Conservation (phyloP, 1,140 invertebrate species). For the Lasioglossum albipes region DNA sequence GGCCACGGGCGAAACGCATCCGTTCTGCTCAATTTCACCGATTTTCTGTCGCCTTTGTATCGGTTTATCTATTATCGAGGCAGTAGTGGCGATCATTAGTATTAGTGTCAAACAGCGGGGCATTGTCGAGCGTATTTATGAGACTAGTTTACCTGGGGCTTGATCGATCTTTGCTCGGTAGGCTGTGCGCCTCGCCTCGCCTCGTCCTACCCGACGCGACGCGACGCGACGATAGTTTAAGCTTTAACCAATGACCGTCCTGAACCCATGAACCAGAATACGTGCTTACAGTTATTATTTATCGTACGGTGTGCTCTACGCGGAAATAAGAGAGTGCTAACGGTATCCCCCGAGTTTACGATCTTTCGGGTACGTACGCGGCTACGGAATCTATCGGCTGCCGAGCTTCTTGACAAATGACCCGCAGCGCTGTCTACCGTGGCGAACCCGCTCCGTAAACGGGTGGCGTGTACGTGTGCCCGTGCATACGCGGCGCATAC, state of each 20-base stretch:
- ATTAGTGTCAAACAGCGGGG: slow-evolving; percentile 68
- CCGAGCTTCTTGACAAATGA: slow-evolving; percentile 57
- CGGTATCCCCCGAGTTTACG: slow-evolving; percentile 59
- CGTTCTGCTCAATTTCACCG: slow-evolving; percentile 76
- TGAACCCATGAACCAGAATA: slow-evolving; percentile 41
- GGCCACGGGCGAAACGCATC: slow-evolving; percentile 55
- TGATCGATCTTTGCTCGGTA: neutral
- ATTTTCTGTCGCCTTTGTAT: slow-evolving; percentile 70
- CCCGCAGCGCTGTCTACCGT: slow-evolving; percentile 52
- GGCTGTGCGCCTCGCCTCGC: neutral
- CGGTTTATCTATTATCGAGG: slow-evolving; percentile 63
- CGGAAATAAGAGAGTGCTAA: slow-evolving; percentile 57
- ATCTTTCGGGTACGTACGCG: slow-evolving; percentile 44
- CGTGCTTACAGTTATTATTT: slow-evolving; percentile 52
- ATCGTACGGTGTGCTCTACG: slow-evolving; percentile 34
- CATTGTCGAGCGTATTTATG: slow-evolving; percentile 70
- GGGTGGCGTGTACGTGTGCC: neutral
- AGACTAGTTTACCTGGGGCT: slow-evolving; percentile 63
- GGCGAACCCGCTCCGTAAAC: slow-evolving; percentile 24
- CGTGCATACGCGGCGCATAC: slow-evolving; percentile 1
- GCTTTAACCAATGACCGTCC: slow-evolving; percentile 12
- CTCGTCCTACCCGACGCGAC: neutral
- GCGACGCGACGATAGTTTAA: slow-evolving; percentile 2
- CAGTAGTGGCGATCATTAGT: slow-evolving; percentile 70
- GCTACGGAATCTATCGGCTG: slow-evolving; percentile 37